Base-by-base conservation (phyloP, 92 coral and sea anemone species). In the Epizoanthus illoricatus region DNA sequence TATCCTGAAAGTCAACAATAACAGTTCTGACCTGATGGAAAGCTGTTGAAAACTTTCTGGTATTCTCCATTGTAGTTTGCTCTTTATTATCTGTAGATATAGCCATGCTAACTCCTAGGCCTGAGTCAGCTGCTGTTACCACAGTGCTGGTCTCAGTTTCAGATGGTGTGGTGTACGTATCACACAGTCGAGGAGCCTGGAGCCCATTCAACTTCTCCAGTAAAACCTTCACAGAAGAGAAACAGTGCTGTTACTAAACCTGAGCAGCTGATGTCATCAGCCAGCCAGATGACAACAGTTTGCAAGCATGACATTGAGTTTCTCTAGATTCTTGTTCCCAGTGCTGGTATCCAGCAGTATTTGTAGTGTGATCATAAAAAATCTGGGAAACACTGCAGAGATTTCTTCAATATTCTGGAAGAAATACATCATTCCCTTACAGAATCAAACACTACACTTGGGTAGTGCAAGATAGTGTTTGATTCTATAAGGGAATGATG, bases 191-290 rank as follows among this genome's bases (percentile, higher is more conserved):
- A 15, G 90, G 84, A 36, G 91, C 89, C 59, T 90, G 80, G 63
- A 83, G 81, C 57, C 92, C 95, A 41, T 87, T 91, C 45, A 96
- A 78, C 88, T 96, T 96, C 73, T 92, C 99, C 61, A 96, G 89
- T 55, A 96, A 89, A 3, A 96, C 95, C 99, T 96, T 76, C 16
- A 55, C 12, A 73, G 57, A 17, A n/a, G 49, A 12, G 1, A 62
- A 66, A 49, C 74, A 23, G 45, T 2, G 56, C 56, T 52, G 12
- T 11, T 21, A 11, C 16, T 36, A 21, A 21, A 36, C 71, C 8
- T 65, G 41, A 71, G 55, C 36, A 7, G 56, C 21, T 71, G 59
- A 10, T 21, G 36, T 11, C 40, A 64, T 6, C 11, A 15, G 28
- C 9, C 40, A 20, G 15, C 19, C 56, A 52, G 56, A 9, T 52